Base-by-base conservation (phyloP, 2,797 vertebrate genomes). In the Garrulus glandarius region DNA sequence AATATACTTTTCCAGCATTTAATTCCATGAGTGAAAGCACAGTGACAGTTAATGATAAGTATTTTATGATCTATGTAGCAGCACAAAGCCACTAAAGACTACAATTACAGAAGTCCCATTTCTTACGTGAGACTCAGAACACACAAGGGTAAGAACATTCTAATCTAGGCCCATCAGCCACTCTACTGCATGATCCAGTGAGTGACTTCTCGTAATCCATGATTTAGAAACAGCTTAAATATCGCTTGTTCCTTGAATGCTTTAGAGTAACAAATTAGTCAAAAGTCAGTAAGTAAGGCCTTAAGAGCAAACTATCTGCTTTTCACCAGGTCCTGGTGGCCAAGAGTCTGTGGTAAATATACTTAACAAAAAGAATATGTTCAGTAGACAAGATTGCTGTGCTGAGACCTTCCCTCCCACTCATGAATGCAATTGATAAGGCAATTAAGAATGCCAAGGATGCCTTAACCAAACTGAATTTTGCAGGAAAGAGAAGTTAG, bases 141-240 rank as follows among this genome's bases (percentile, higher is more conserved):
- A 57, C 29, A 68, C 10, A 39, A 13, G 13, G 29, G 15, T 20
- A n/a, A 71, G 37, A 89, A 74, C 44, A 76, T 70, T 44, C 49
- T 50, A 34, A 71, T 24, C n/a, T 49, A 79, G 52, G 68, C 39
- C 30, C 72, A 53, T 19, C n/a, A 39, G 20, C 13, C 47, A 39
- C 36, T 60, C 64, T 43, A 11, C 0, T 60, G 56, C 49, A 70
- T 0, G 2, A 65, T 30, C 22, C 52, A 64, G 1, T 4, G 47
- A 41, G 22, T 34, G 32, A 60, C 49, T 72, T 39, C 60, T 52
- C 11, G 0, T 57, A 47, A 71, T 9, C 13, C 0, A 0, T 24
- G 32, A 60, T 46, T 77, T 75, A 70, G 68, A 85, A 89, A 56
- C 10, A 83, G 13, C n/a, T 52, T 23, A 69, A 76, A 18, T 27